Conservation (phyloP, 2,797 vertebrate genomes). For the Chiroxiphia lanceolata region DNA sequence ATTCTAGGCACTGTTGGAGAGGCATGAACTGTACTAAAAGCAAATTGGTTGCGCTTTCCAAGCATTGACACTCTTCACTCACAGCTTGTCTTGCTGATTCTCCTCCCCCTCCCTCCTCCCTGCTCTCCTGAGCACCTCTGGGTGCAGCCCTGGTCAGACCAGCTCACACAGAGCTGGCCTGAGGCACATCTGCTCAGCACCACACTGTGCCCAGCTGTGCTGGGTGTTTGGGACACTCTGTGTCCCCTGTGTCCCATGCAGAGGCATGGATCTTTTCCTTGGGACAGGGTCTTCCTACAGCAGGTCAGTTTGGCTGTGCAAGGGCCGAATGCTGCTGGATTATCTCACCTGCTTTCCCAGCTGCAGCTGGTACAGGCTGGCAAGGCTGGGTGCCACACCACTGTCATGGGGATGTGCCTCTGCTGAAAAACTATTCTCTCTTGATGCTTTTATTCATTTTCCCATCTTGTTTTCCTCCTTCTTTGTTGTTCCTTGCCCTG, state of each 20-base stretch:
- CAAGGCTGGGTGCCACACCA: background rate
- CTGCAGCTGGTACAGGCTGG: background rate
- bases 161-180: background rate
- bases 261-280: background rate
- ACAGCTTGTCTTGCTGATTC: background rate
- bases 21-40: conserved; percentile 54
- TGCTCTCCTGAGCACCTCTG: background rate
- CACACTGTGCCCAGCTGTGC: background rate
- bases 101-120: background rate
- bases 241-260: background rate
- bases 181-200: background rate
- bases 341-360: background rate
- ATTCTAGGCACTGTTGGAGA: conserved; percentile 60
- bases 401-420: accelerated
- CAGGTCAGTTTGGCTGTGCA: background rate
- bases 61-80: conserved; percentile 34
- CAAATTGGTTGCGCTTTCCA: conserved; percentile 58
- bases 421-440: background rate
- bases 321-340: background rate
- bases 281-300: background rate
- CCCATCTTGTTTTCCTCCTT: background rate
- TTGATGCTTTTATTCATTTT: background rate
- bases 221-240: background rate
- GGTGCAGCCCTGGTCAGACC: background rate
- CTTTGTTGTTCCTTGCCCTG: background rate